These are phyloP conservation scores for Talpa occidentalis DNA, from an alignment of 2,113 vertebrate genomes.

Conservation along the genomic window DNA sequence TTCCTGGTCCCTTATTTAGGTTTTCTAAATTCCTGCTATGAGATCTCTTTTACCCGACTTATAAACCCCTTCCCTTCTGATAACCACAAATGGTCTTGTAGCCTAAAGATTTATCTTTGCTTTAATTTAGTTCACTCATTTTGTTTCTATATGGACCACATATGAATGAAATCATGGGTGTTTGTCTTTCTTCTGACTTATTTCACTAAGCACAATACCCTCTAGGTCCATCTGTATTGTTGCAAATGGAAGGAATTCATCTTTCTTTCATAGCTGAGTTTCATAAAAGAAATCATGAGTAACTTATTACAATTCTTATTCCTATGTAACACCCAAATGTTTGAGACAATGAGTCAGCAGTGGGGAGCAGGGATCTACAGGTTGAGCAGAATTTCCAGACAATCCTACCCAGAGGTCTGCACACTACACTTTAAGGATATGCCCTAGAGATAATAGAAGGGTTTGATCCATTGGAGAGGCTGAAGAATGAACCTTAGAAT, in stretches of 20 bases:
- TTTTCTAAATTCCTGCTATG: too few relatives aligned
- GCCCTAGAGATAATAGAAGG: neutral
- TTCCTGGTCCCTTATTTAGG: too few relatives aligned
- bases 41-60: neutral
- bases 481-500: neutral
- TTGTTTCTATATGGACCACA: too few relatives aligned
- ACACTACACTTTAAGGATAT: neutral
- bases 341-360: neutral
- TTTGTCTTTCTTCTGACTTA: too few relatives aligned
- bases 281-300: neutral
- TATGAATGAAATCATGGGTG: too few relatives aligned
- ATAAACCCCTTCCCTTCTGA: neutral
- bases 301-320: neutral
- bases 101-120: neutral
- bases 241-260: too few relatives aligned
- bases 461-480: neutral
- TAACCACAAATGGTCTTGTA: neutral
- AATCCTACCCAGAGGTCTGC: neutral
- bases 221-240: too few relatives aligned
- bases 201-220: too few relatives aligned
- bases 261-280: too few relatives aligned
- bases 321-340: neutral
- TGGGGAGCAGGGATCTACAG: neutral
- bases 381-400: neutral
- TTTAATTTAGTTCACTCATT: neutral